Evolutionary conservation across 2,113 vertebrate genomes (phyloP).

Genomic region (Salvelinus sp.): DNA sequence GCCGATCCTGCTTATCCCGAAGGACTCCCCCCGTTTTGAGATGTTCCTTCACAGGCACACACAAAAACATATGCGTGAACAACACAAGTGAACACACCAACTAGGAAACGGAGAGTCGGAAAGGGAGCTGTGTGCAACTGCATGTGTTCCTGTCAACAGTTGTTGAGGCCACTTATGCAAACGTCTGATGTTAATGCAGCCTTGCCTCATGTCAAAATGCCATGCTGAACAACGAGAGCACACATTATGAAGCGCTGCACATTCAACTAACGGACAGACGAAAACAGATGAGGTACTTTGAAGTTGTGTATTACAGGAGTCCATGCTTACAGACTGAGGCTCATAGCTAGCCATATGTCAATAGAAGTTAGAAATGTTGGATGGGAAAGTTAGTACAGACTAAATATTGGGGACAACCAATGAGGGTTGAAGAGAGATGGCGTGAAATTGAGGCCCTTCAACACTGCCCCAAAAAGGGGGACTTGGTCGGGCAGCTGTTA

Average conservation of each 20-base stretch:
- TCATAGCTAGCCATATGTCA: neutral
- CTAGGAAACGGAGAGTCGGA: neutral
- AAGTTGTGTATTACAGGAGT: neutral
- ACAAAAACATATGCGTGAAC: slow-evolving; percentile 17
- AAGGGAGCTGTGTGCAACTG: neutral
- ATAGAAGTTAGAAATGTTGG: neutral
- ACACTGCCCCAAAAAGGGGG: slow-evolving; percentile 26
- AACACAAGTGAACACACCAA: slow-evolving; percentile 14
- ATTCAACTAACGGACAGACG: neutral
- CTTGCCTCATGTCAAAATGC: neutral
- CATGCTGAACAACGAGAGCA: slow-evolving; percentile 23
- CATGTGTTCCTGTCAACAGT: neutral
- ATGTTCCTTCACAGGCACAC: slow-evolving; percentile 72
- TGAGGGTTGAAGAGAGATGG: slow-evolving; percentile 36
- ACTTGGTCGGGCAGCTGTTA: slow-evolving; percentile 27
- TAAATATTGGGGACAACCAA: slow-evolving; percentile 23
- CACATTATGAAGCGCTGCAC: neutral
- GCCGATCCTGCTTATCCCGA: slow-evolving; percentile 90
- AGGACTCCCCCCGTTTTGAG: slow-evolving; percentile 88
- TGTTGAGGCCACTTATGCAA: neutral
- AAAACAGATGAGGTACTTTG: slow-evolving; percentile 1
- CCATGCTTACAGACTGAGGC: neutral
- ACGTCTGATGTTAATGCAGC: neutral
- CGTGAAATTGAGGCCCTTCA: slow-evolving; percentile 1
- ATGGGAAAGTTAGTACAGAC: neutral